These are phyloP conservation scores for Chrysina gloriosa DNA, from an alignment of 2,888 invertebrate genomes.

Conservation along the genomic window DNA sequence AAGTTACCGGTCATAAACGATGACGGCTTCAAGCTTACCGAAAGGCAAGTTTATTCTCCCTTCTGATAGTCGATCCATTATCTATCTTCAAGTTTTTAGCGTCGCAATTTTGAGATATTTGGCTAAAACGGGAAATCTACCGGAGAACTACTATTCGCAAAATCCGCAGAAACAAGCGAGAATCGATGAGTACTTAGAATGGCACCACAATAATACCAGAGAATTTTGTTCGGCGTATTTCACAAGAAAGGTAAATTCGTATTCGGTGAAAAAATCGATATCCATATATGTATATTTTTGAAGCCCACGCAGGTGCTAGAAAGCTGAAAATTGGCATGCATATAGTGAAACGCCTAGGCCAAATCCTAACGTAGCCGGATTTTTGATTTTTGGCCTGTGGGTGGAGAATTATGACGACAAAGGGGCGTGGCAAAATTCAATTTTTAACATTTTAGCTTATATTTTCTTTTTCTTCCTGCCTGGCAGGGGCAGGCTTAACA, in stretches of 20 bases:
- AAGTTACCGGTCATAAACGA: constrained; percentile 71
- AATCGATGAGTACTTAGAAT: constrained; percentile 80
- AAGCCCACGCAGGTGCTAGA: no score
- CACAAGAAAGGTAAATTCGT: constrained; percentile 66
- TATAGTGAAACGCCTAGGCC: no score
- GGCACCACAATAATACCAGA: constrained; percentile 80
- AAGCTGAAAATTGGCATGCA: no score
- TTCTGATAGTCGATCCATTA: no score
- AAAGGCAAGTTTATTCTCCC: constrained; percentile 62
- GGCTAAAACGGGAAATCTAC: constrained; percentile 68
- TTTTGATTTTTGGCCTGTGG: no score
- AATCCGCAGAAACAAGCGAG: constrained; percentile 71
- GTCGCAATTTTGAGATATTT: constrained; percentile 79
- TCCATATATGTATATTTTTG: not conserved
- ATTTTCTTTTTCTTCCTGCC: no score
- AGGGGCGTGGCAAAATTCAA: no score
- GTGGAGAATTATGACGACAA: no score
- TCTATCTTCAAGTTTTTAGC: constrained; percentile 65
- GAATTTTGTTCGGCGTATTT: constrained; percentile 71
- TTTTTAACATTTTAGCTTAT: no score
- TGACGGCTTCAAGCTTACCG: constrained; percentile 68
- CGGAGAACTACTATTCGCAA: constrained; percentile 75
- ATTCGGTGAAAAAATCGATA: not conserved
- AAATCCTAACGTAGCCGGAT: no score
- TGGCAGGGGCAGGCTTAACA: no score